A percentile compares a stretch with the other conserved stretches of the same genome.
Conservation (phyloP, 1,140 invertebrate genomes). For the Vollenhovia emeryi region DNA sequence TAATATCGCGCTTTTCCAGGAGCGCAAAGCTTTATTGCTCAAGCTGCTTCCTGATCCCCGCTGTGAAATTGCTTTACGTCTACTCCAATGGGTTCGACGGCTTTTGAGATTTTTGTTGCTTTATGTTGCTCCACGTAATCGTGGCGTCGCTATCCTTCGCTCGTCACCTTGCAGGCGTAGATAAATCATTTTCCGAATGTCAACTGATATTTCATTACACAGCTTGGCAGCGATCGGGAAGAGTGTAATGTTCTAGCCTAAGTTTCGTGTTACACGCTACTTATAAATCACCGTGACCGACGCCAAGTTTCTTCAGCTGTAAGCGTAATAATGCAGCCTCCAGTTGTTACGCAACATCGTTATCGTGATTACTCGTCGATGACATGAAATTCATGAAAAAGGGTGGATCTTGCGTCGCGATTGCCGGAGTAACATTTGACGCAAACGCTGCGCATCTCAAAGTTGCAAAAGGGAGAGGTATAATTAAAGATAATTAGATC, state of each 20-base stretch:
- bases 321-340: constrained; percentile 17
- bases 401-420: constrained; percentile 15
- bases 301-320: neutral
- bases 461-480: constrained; percentile 37
- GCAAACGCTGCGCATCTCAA: constrained; percentile 21
- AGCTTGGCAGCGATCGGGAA: neutral
- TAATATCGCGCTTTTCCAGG: constrained; percentile 70
- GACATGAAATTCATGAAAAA: constrained; percentile 14
- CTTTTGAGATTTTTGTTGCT: constrained; percentile 73
- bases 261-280: neutral
- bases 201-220: constrained; percentile 5
- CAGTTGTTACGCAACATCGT: constrained; percentile 33
- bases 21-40: constrained; percentile 54
- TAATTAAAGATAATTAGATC: constrained; percentile 66
- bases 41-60: constrained; percentile 75
- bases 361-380: constrained; percentile 29
- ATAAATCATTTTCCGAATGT: constrained; percentile 48
- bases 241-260: neutral
- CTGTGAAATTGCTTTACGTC: constrained; percentile 79
- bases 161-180: constrained; percentile 13
- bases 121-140: constrained; percentile 24
- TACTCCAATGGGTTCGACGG: constrained; percentile 60
- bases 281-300: neutral
- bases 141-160: neutral
- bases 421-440: constrained; percentile 33